These are phyloP conservation scores for Chionodraco myersi DNA, from an alignment of 2,113 vertebrate genomes.

Conservation along the genomic window DNA sequence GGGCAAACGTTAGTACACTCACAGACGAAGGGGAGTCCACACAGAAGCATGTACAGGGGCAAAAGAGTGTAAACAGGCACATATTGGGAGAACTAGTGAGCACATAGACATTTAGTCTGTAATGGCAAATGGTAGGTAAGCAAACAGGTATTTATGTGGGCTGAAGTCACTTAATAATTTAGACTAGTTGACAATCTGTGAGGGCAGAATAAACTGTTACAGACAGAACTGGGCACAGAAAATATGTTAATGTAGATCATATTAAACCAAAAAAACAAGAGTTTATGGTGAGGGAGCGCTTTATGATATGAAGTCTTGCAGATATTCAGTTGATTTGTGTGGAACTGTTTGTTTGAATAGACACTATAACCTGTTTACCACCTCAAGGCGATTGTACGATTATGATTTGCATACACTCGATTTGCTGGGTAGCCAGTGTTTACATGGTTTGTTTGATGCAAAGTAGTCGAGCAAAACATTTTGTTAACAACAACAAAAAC, in stretches of 20 bases:
- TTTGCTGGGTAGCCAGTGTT: constrained; percentile 23
- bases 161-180: constrained; percentile 53
- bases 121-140: constrained; percentile 47
- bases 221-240: constrained; percentile 31
- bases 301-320: constrained; percentile 27
- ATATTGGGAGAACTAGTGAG: constrained; percentile 39
- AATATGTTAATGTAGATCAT: constrained; percentile 33
- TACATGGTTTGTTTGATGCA: constrained; percentile 46
- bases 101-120: constrained; percentile 47
- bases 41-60: constrained; percentile 32
- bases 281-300: constrained; percentile 14
- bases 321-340: constrained; percentile 16
- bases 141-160: constrained; percentile 54
- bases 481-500: constrained; percentile 23
- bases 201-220: constrained; percentile 48
- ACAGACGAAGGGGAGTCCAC: constrained; percentile 52
- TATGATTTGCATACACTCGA: constrained; percentile 37
- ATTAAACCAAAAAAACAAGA: constrained; percentile 19
- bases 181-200: constrained; percentile 42
- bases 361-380: constrained; percentile 44
- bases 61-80: constrained; percentile 53
- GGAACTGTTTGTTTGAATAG: constrained; percentile 39
- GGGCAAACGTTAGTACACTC: constrained; percentile 64
- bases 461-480: constrained; percentile 26
- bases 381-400: constrained; percentile 38